Evolutionary conservation across 2,888 invertebrate genomes (phyloP).

Genomic region (Hemithea aestivaria): DNA sequence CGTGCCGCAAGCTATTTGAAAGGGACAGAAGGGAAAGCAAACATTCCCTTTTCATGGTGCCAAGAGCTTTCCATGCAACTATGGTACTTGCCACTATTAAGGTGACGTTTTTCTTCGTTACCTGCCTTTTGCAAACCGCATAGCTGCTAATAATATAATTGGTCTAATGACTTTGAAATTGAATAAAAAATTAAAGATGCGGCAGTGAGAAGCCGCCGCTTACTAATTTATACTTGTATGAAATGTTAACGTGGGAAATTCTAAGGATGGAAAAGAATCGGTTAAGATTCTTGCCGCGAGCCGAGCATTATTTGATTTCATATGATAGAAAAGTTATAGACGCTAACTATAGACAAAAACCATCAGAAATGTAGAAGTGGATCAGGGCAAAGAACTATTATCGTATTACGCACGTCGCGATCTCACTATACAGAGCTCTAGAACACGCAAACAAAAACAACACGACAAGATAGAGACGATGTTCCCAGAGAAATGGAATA

Average conservation of each 20-base stretch:
- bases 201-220: not conserved
- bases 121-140: not conserved
- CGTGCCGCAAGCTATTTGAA: conserved; percentile 42
- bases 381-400: conserved; percentile 26
- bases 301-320: too few relatives aligned
- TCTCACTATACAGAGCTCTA: conserved; percentile 38
- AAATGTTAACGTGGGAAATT: not conserved
- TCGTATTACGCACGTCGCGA: conserved; percentile 25
- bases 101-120: conserved; percentile 5
- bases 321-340: not conserved
- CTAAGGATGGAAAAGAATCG: too few relatives aligned
- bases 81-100: conserved; percentile 12
- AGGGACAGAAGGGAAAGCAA: conserved; percentile 41
- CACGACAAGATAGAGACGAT: conserved; percentile 39
- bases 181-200: not conserved
- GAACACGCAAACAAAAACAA: conserved; percentile 43
- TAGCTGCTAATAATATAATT: too few relatives aligned
- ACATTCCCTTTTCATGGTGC: conserved; percentile 41
- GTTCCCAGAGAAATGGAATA: conserved; percentile 41
- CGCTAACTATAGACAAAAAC: conserved; percentile 5
- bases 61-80: conserved; percentile 26
- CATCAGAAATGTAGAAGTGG: conserved; percentile 19
- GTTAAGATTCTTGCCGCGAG: too few relatives aligned
- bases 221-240: not conserved
- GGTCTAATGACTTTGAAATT: not conserved